These are phyloP conservation scores for Pseudomyrmex dendroicus DNA, from an alignment of 1,140 invertebrate species.

Conservation along the genomic window DNA sequence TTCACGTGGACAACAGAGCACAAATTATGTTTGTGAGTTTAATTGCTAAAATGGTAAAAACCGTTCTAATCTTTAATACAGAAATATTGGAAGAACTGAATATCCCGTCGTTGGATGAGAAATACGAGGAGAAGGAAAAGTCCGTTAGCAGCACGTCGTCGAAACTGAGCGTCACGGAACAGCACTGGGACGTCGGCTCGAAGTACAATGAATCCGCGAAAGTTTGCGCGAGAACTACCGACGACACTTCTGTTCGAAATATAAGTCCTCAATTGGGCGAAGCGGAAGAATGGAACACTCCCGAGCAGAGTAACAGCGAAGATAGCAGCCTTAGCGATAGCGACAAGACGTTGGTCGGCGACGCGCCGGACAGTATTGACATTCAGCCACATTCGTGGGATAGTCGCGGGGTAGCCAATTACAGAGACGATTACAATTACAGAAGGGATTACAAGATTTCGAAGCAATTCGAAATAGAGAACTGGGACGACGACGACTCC, in stretches of 20 bases:
- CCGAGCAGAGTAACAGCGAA: slow-evolving; percentile 90
- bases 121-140: slow-evolving; percentile 65
- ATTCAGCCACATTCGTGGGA: slow-evolving; percentile 45
- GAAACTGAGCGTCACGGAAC: slow-evolving; percentile 40
- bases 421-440: not conserved
- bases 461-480: slow-evolving; percentile 61
- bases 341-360: slow-evolving; percentile 89
- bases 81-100: slow-evolving; percentile 85
- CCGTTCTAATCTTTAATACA: slow-evolving; percentile 58
- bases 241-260: slow-evolving; percentile 58
- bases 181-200: not conserved
- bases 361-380: slow-evolving; percentile 85
- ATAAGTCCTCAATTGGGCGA: slow-evolving; percentile 66
- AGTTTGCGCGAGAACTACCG: slow-evolving; percentile 23
- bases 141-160: slow-evolving; percentile 51
- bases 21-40: not conserved
- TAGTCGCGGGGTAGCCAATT: not conserved
- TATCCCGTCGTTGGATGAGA: slow-evolving; percentile 84
- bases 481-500: slow-evolving; percentile 73
- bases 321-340: slow-evolving; percentile 92
- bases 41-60: too few species aligned
- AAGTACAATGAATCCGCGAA: slow-evolving; percentile 48
- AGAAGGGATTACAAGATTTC: slow-evolving; percentile 10
- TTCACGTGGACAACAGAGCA: not conserved
- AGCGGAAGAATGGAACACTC: slow-evolving; percentile 75